Conservation (phyloP, 2,113 vertebrate genomes). For the Promerops cafer region DNA sequence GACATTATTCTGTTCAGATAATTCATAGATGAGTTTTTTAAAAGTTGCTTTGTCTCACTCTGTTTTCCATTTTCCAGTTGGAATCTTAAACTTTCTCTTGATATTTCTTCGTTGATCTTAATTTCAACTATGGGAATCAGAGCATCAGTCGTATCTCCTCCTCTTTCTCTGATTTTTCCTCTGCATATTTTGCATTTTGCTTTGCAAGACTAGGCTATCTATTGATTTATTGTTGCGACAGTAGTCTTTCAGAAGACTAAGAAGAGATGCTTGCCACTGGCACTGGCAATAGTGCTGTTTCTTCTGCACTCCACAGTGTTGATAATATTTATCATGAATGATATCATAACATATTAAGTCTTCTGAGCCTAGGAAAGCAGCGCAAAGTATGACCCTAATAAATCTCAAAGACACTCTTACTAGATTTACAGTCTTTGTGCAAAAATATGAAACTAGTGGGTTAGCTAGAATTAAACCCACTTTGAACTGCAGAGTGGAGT, state of each 20-base stretch:
- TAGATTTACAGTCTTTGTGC: neutral
- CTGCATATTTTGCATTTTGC: neutral
- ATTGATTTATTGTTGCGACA: constrained; percentile 17
- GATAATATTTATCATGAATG: constrained; percentile 11
- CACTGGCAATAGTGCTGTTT: neutral
- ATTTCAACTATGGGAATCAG: neutral
- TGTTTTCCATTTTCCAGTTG: neutral
- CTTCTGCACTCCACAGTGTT: neutral
- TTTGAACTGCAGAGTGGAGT: neutral
- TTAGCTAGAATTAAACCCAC: constrained; percentile 2
- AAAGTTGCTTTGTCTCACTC: neutral
- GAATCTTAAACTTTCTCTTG: neutral
- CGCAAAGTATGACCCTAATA: neutral
- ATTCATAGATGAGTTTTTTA: neutral
- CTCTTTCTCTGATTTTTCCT: neutral
- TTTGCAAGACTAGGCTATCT: neutral
- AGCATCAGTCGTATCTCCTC: neutral
- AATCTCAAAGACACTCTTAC: neutral
- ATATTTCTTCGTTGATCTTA: neutral
- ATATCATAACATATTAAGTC: constrained; percentile 8
- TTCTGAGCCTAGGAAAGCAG: neutral
- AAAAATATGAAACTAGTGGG: neutral
- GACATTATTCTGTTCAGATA: neutral
- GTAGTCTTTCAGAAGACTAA: neutral
- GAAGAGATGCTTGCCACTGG: constrained; percentile 17